A percentile compares a stretch with the other conserved stretches of the same genome.
phyloP scores from a whole-genome alignment of 1,140 invertebrate genomes.

The Rhopalosiphum maidis region DNA sequence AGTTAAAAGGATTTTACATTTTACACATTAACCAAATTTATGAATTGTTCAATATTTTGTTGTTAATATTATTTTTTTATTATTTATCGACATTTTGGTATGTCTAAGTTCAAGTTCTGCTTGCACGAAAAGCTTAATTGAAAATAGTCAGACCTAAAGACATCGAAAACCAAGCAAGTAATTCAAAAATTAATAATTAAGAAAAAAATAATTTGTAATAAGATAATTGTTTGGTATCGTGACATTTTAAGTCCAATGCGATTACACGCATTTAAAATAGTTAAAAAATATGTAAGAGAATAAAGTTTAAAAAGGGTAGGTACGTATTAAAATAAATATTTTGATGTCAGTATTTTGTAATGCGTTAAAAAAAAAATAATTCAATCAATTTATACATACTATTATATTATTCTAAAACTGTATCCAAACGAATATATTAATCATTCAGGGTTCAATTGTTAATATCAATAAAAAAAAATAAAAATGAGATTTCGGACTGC shows the following conservation, averaged over 20 bases:
- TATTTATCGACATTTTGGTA: neutral
- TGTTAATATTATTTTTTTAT: neutral
- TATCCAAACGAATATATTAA: constrained; percentile 2
- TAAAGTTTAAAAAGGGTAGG: neutral
- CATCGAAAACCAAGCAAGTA: neutral
- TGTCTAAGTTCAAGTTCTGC: neutral
- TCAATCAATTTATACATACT: neutral
- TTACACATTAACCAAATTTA: neutral
- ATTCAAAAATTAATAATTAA: neutral
- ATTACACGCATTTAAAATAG: neutral
- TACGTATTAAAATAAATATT: neutral
- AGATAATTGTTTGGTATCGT: neutral
- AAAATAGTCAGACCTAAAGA: neutral
- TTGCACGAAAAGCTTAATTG: neutral
- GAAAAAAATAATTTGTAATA: neutral
- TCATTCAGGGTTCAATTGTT: constrained; percentile 3
- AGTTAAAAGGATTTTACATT: neutral
- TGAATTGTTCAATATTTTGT: neutral
- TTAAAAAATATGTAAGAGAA: neutral
- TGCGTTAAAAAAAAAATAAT: neutral
- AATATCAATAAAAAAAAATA: constrained; percentile 14
- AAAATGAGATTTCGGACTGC: neutral
- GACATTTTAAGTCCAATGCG: neutral
- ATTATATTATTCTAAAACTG: neutral
- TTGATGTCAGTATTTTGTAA: neutral